Evolutionary conservation across 2,888 invertebrate species (phyloP).

Genomic region (Tinea trinotella): DNA sequence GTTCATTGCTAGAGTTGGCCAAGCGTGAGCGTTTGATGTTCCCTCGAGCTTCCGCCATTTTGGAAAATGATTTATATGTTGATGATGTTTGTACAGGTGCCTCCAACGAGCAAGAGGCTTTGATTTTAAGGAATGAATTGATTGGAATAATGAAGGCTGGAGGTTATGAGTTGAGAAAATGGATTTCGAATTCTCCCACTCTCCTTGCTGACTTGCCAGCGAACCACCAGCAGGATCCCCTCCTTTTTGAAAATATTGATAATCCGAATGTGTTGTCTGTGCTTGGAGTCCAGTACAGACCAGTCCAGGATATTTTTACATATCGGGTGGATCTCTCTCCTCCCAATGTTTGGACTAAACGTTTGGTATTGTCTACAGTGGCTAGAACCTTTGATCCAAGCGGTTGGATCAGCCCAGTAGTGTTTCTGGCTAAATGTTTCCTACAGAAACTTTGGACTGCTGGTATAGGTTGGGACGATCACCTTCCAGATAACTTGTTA

Average conservation of each 20-base stretch:
- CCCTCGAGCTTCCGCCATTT: conserved; percentile 15
- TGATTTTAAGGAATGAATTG: neutral
- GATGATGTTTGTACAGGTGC: conserved; percentile 22
- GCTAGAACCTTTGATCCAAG: neutral
- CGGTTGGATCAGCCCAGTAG: conserved; percentile 1
- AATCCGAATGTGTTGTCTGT: neutral
- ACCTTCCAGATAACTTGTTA: neutral
- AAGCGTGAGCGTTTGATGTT: conserved; percentile 17
- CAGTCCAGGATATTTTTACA: neutral
- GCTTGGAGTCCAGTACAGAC: neutral
- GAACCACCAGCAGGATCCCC: neutral
- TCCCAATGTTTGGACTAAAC: neutral
- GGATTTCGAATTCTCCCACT: neutral
- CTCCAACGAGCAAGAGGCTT: neutral
- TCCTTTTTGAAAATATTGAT: neutral
- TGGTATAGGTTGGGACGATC: conserved; percentile 19
- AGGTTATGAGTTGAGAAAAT: conserved; percentile 23
- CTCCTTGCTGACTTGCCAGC: neutral
- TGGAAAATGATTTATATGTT: conserved; percentile 20
- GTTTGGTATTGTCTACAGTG: neutral
- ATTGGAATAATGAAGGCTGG: conserved; percentile 22
- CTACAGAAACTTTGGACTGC: conserved; percentile 1
- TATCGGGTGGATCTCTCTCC: neutral
- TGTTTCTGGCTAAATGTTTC: conserved; percentile 18
- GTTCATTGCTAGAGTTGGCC: conserved; percentile 22